Evolutionary conservation across 2,888 invertebrate species (phyloP).

Genomic region (Brenthis daphne): DNA sequence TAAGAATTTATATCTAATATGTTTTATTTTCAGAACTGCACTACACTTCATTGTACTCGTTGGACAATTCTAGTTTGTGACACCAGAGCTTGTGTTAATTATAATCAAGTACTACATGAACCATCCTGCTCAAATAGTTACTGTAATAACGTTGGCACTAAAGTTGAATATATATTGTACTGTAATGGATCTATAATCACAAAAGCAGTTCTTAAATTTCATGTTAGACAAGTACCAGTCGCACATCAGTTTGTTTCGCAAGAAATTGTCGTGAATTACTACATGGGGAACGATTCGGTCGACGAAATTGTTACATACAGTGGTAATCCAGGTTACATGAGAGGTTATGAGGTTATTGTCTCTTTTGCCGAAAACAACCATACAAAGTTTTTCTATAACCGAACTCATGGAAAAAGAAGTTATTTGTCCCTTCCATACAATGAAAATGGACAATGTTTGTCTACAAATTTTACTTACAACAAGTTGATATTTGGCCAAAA

Average conservation of each 20-base stretch:
- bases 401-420: slow-evolving; percentile 41
- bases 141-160: slow-evolving; percentile 62
- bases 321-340: slow-evolving; percentile 90
- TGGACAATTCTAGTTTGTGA: slow-evolving; percentile 64
- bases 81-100: slow-evolving; percentile 51
- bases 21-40: slow-evolving; percentile 64
- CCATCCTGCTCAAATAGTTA: slow-evolving; percentile 57
- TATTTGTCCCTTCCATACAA: slow-evolving; percentile 61
- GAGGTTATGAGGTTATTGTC: slow-evolving; percentile 84
- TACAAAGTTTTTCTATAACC: slow-evolving; percentile 60
- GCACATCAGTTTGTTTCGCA: slow-evolving; percentile 54
- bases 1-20: background rate
- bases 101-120: slow-evolving; percentile 58
- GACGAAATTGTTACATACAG: slow-evolving; percentile 72
- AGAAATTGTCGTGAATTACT: slow-evolving; percentile 61
- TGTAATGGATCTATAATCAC: slow-evolving; percentile 59
- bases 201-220: slow-evolving; percentile 62
- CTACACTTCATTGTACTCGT: slow-evolving; percentile 62
- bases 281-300: slow-evolving; percentile 56
- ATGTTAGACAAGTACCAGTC: slow-evolving; percentile 51
- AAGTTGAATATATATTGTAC: slow-evolving; percentile 64
- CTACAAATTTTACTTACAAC: slow-evolving; percentile 57
- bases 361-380: slow-evolving; percentile 60
- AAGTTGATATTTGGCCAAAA: slow-evolving; percentile 75
- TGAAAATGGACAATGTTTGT: slow-evolving; percentile 67